Evolutionary conservation across 2,888 invertebrate genomes (phyloP).

Genomic region (Blera fallax): DNA sequence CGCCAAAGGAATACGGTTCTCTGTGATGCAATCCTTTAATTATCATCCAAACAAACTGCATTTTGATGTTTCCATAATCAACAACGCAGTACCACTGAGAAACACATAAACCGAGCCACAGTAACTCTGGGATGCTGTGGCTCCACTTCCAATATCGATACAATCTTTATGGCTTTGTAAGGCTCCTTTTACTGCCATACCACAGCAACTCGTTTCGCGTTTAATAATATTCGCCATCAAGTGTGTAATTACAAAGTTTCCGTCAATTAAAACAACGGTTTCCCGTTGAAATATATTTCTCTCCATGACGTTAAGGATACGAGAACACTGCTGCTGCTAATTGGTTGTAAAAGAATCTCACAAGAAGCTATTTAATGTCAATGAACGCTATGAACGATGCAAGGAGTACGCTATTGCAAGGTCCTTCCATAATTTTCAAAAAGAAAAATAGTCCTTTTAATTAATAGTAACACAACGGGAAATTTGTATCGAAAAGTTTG

Average conservation of each 20-base stretch:
- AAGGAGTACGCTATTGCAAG: not conserved
- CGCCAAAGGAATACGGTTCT: not conserved
- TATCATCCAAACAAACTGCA: not conserved
- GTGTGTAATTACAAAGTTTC: constrained; percentile 18
- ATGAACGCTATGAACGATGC: not conserved
- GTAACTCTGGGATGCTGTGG: too few relatives aligned
- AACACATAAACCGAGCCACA: not conserved
- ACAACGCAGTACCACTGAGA: not conserved
- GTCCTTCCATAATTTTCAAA: not conserved
- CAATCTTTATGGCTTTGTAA: not conserved
- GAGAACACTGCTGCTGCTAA: constrained; percentile 46
- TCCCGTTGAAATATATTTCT: not conserved
- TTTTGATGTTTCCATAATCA: constrained; percentile 12
- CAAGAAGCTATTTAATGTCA: constrained; percentile 1
- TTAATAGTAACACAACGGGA: not conserved
- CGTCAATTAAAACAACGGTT: not conserved
- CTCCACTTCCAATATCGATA: not conserved
- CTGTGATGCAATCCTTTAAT: constrained; percentile 18
- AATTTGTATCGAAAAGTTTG: constrained; percentile 5
- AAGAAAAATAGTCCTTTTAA: not conserved
- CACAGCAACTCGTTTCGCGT: not conserved
- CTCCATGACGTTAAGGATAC: not conserved
- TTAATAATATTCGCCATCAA: constrained; percentile 21
- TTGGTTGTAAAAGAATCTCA: constrained; percentile 40
- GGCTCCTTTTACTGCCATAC: not conserved